Base-by-base conservation (phyloP, 2,797 vertebrate genomes). In the Calcarius lapponicus region DNA sequence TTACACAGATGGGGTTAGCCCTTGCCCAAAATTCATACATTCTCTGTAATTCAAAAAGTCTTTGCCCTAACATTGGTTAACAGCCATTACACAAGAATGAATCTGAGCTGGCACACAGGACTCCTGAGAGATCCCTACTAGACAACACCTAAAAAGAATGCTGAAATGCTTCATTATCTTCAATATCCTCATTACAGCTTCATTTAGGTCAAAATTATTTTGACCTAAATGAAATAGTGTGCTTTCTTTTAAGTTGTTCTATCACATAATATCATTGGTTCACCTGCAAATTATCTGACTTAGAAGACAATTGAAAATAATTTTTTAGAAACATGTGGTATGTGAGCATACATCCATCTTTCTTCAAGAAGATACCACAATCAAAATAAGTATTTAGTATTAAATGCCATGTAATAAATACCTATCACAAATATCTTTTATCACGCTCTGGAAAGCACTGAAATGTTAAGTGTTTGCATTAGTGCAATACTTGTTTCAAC, bases 1-100 rank as follows among this genome's bases (percentile, higher is more conserved):
- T 73, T 70, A 70, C 13, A 47, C 7, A 48, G 17, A 20, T 16
- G 11, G 7, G 5, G 4, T 57, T 69, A 74, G 4, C 4, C 17
- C 6, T 76, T 5, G 4, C 20, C 8, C 20, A 28, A 21, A 74
- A 65, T n/a, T 40, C 50, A 4, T 70, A 10, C 0, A 0, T 74
- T 79, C 7, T 5, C 31, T 47, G 45, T 7, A 89, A 42, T 45
- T 40, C 4, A 73, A 36, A 57, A 92, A 19, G 26, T 29, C 20
- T 61, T 85, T 61, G 16, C 4, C 10, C 3, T 51, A 67, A 53
- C 3, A 28, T 1, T 47, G 43, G 4, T 75, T 53, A 12, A 40
- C 4, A 42, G 7, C 8, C 17, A 6, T 54, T 70, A 53, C 4
- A 14, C 6, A 76, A 38, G 32, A 92, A 72, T 26, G 5, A 79